Conservation (phyloP, 2,888 invertebrate genomes). For the Lochmaea capreae region DNA sequence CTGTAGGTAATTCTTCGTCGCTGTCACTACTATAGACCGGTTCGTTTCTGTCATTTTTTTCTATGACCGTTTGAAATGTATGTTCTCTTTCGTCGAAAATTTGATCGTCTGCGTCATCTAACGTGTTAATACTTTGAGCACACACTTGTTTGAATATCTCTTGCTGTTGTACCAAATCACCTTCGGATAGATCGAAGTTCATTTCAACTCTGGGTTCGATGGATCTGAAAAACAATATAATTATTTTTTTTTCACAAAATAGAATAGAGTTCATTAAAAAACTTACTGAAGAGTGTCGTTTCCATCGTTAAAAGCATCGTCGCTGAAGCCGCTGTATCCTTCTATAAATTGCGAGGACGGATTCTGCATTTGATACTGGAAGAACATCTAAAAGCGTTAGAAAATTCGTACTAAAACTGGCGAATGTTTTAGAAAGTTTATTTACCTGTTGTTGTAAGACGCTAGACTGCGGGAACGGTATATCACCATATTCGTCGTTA, state of each 20-base stretch:
- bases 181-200: slow-evolving; percentile 67
- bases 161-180: slow-evolving; percentile 65
- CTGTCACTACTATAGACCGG: slow-evolving; percentile 66
- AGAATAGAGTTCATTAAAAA: slow-evolving; percentile 2
- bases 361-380: slow-evolving; percentile 74
- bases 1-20: slow-evolving; percentile 64
- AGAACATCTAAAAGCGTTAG: slow-evolving; percentile 66
- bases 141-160: slow-evolving; percentile 74
- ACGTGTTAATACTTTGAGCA: slow-evolving; percentile 61
- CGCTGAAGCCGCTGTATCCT: slow-evolving; percentile 71
- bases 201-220: slow-evolving; percentile 60
- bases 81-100: slow-evolving; percentile 67
- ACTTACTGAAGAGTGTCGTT: slow-evolving; percentile 70
- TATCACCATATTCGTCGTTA: slow-evolving; percentile 67
- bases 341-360: slow-evolving; percentile 72
- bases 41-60: slow-evolving; percentile 62
- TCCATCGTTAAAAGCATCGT: slow-evolving; percentile 73
- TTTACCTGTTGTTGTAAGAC: slow-evolving; percentile 67
- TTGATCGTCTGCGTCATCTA: slow-evolving; percentile 63
- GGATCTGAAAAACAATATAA: slow-evolving; percentile 47
- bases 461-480: slow-evolving; percentile 67
- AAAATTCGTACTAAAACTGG: slow-evolving; percentile 20
- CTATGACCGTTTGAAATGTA: slow-evolving; percentile 67
- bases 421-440: slow-evolving; percentile 8
- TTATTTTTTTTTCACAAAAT: too few relatives aligned